These are phyloP conservation scores for Archocentrus centrarchus DNA, from an alignment of 2,113 vertebrate genomes.

Conservation along the genomic window DNA sequence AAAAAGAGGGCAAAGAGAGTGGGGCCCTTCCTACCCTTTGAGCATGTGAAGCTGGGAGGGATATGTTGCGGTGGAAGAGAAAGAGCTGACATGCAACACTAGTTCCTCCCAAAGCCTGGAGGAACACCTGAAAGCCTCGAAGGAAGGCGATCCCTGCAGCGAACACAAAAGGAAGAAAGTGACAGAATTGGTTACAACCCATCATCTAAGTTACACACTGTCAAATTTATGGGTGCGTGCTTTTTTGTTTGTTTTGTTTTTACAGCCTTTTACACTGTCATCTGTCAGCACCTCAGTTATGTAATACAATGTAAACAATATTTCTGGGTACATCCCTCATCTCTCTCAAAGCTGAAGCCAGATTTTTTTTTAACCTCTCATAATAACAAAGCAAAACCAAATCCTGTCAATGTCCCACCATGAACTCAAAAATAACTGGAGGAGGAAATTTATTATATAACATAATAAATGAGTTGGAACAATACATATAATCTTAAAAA, in stretches of 20 bases:
- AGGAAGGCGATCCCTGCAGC: slow-evolving; percentile 80
- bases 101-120: slow-evolving; percentile 77
- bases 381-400: not conserved
- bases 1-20: not conserved
- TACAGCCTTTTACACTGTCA: not conserved
- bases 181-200: not conserved
- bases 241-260: too few relatives aligned
- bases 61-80: slow-evolving; percentile 77
- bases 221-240: not conserved
- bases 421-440: not conserved
- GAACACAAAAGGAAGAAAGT: slow-evolving; percentile 10
- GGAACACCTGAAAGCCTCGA: slow-evolving; percentile 80
- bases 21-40: slow-evolving; percentile 60
- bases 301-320: not conserved
- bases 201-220: not conserved
- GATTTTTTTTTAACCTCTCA: not conserved
- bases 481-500: not conserved
- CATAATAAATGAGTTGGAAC: not conserved
- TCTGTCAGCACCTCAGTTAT: not conserved
- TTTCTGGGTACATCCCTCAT: not conserved
- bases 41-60: slow-evolving; percentile 65
- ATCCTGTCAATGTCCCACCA: not conserved
- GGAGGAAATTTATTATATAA: not conserved
- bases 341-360: not conserved
- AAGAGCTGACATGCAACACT: slow-evolving; percentile 77